phyloP scores from a whole-genome alignment of 2,888 invertebrate genomes.

The Acrobasis repandana region DNA sequence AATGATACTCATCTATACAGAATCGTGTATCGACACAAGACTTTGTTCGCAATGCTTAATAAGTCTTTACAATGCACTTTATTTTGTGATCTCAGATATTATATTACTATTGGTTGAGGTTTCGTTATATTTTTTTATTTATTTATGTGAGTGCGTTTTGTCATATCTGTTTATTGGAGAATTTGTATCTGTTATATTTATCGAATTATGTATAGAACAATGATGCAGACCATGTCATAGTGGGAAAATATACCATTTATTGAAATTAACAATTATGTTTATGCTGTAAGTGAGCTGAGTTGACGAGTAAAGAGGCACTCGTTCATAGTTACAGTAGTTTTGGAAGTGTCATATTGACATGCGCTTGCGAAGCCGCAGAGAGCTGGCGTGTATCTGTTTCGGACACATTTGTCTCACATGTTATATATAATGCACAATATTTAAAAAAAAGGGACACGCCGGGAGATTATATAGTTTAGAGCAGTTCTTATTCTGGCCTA shows the following conservation, averaged over 20 bases:
- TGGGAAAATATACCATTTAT: background rate
- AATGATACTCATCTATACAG: background rate
- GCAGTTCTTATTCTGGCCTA: no score
- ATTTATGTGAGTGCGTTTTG: conserved; percentile 19
- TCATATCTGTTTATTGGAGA: conserved; percentile 9
- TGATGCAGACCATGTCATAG: background rate
- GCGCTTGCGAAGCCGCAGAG: background rate
- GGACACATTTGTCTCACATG: background rate
- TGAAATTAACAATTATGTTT: background rate
- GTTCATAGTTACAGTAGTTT: conserved; percentile 7
- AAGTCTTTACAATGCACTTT: conserved; percentile 38
- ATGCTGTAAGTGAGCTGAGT: background rate
- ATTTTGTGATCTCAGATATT: conserved; percentile 47
- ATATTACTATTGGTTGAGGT: conserved; percentile 28
- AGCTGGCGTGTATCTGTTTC: background rate
- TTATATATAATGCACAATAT: background rate
- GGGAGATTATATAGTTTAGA: no score
- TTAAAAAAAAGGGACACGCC: no score
- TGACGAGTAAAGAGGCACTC: background rate
- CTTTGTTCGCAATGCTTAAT: conserved; percentile 31
- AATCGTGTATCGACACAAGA: background rate
- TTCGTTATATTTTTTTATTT: conserved; percentile 26
- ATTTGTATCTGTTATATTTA: conserved; percentile 18
- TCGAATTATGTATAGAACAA: conserved; percentile 24
- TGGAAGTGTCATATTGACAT: conserved; percentile 25